Base-by-base conservation (phyloP, 2,888 invertebrate genomes). In the Aleiodes leptofemur region DNA sequence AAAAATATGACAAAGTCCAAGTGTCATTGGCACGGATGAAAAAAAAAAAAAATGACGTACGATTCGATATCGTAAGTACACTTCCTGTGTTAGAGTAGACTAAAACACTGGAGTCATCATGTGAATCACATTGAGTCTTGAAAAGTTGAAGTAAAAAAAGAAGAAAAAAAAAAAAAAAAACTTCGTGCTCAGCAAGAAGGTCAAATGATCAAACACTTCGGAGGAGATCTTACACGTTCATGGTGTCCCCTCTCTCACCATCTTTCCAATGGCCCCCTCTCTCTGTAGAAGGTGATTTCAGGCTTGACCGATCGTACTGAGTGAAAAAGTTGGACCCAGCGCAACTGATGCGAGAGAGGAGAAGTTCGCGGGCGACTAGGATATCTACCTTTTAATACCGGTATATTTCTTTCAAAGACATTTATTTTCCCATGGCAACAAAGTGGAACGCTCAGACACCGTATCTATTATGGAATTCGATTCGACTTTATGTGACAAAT, bases 61-160 rank as follows among this genome's bases (percentile, higher is more conserved):
- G 68, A 72, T 72, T 69, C 69, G 76, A 76, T 76, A 76, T 76
- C 76, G 72, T 72, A 61, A 56, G 76, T 64, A 76, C 69, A 76
- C 72, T 76, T 76, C 76, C 76, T 76, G 76, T 72, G 72, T 71
- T 31, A 57, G 61, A 53, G 70, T 64, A 64, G 64, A 64, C 64
- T 64, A 68, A 71, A 66, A 75, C 57, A 72, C 50, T 75, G 75
- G 55, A 75, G 75, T 75, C 75, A 75, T 75, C 75, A 75, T 66
- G 75, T 75, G 75, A 75, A 72, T 71, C 75, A 75, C 66, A 71
- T 75, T 71, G 71, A 66, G 7, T 68, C 75, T 75, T 71, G 69
- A 74, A 74, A 51, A 38, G 14, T 23, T 5, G 34, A 38, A 14
- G 14, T 48, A 16, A 43, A 43, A 8, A 66, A 50, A 50, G 14